These are phyloP conservation scores for Zhuqinia jingwanae DNA, from an alignment of 2,888 invertebrate genomes.

Conservation along the genomic window DNA sequence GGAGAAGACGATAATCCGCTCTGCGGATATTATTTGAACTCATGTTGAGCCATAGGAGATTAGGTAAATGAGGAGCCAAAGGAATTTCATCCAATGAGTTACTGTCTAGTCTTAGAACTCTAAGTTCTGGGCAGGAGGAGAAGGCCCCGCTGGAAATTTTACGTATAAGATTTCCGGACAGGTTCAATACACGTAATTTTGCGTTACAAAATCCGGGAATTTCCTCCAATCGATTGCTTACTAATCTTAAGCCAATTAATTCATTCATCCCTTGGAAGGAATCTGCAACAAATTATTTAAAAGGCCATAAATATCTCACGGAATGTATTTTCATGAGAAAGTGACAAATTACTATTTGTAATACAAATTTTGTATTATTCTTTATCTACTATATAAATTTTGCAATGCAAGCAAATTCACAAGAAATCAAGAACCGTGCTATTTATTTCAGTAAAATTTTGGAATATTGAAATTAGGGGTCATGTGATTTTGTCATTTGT, in stretches of 20 bases:
- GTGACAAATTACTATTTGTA: too few species aligned
- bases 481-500: too few species aligned
- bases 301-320: too few species aligned
- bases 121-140: slow-evolving; percentile 87
- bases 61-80: slow-evolving; percentile 81
- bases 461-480: too few species aligned
- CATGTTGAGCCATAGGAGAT: slow-evolving; percentile 91
- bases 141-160: slow-evolving; percentile 90
- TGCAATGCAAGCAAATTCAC: too few species aligned
- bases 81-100: slow-evolving; percentile 87
- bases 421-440: too few species aligned
- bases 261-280: slow-evolving; percentile 89
- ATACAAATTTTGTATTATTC: too few species aligned
- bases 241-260: slow-evolving; percentile 88
- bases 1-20: slow-evolving; percentile 91
- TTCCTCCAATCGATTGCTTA: slow-evolving; percentile 90
- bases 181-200: slow-evolving; percentile 90
- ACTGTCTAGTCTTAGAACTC: slow-evolving; percentile 89
- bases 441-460: too few species aligned
- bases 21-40: slow-evolving; percentile 87
- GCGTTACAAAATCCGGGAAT: slow-evolving; percentile 88
- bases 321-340: too few species aligned
- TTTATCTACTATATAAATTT: too few species aligned
- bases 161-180: slow-evolving; percentile 89
- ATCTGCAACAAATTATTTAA: too few species aligned